These are phyloP conservation scores for Dipodomys stephensi DNA, from an alignment of 2,113 vertebrate species.

Conservation along the genomic window DNA sequence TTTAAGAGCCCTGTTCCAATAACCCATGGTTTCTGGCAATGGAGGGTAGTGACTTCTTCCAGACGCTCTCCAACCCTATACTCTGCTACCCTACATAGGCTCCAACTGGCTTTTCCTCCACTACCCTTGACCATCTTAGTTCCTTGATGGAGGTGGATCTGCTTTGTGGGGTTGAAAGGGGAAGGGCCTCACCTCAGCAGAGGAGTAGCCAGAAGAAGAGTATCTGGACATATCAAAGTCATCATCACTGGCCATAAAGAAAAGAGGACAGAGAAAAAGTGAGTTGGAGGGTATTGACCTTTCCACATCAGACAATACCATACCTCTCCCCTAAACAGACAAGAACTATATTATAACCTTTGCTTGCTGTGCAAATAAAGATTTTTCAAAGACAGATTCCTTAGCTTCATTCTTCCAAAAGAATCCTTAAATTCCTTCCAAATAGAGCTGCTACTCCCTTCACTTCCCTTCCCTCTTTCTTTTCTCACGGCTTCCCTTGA, in stretches of 20 bases:
- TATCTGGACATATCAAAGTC: conserved; percentile 99
- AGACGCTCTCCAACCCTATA: neutral
- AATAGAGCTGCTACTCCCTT: neutral
- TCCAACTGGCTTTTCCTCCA: neutral
- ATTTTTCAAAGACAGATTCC: conserved; percentile 12
- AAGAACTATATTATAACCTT: neutral
- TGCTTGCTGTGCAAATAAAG: conserved; percentile 1
- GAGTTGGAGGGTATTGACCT: neutral
- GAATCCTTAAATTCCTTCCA: conserved; percentile 22
- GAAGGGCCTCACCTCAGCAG: conserved; percentile 95
- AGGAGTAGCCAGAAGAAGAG: conserved; percentile 99
- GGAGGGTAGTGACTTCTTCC: neutral
- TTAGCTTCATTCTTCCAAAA: neutral
- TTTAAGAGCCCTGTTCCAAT: neutral
- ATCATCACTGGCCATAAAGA: conserved; percentile 91
- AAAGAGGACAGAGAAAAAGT: conserved; percentile 57
- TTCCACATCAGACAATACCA: neutral
- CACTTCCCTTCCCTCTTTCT: neutral
- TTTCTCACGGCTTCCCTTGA: too few relatives aligned
- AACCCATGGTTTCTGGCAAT: neutral
- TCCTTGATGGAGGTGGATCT: neutral
- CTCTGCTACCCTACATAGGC: fast-evolving
- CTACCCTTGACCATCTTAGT: neutral
- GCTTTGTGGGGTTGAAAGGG: neutral
- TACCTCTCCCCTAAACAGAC: neutral